Conservation (phyloP, 2,797 vertebrate species). For the Aeoliscus strigatus region DNA sequence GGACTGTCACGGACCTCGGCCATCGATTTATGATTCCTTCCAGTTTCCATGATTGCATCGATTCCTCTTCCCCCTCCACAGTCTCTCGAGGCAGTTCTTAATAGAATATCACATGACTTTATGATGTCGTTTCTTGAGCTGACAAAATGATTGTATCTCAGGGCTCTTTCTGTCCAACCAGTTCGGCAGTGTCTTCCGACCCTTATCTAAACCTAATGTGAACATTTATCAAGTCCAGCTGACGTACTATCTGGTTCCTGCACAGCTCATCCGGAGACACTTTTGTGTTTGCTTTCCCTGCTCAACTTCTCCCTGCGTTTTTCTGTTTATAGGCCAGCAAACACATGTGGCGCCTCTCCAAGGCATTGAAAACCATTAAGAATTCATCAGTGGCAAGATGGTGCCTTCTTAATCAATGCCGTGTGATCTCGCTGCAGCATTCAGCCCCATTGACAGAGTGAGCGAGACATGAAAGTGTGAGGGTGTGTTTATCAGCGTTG, state of each 20-base stretch:
- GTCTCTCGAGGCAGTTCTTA: slow-evolving; percentile 33
- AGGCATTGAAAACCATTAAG: slow-evolving; percentile 52
- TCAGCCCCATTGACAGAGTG: slow-evolving; percentile 32
- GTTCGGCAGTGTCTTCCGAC: slow-evolving; percentile 30
- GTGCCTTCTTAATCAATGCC: slow-evolving; percentile 67
- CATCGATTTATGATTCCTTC: slow-evolving; percentile 49
- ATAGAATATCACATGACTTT: slow-evolving; percentile 57
- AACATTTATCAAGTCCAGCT: slow-evolving; percentile 25
- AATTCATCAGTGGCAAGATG: slow-evolving; percentile 70
- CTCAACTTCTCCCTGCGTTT: no score
- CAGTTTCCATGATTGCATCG: slow-evolving; percentile 32
- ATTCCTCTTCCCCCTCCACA: slow-evolving; percentile 26
- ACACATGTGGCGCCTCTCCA: slow-evolving; percentile 51
- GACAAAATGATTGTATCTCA: slow-evolving; percentile 39
- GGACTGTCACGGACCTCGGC: slow-evolving; percentile 28
- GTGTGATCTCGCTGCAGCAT: slow-evolving; percentile 56
- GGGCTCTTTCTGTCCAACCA: slow-evolving; percentile 11
- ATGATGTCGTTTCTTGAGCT: slow-evolving; percentile 33
- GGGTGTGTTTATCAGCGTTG: no score
- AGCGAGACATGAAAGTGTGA: no score
- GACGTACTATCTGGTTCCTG: no score
- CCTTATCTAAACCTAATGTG: slow-evolving; percentile 27
- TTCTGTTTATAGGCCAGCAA: slow-evolving; percentile 57
- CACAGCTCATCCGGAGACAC: no score
- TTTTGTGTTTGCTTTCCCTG: no score